Evolutionary conservation across 2,888 invertebrate species (phyloP), one percentile per base, ranked within the genome.

Genomic region (Corythucha ciliata): DNA sequence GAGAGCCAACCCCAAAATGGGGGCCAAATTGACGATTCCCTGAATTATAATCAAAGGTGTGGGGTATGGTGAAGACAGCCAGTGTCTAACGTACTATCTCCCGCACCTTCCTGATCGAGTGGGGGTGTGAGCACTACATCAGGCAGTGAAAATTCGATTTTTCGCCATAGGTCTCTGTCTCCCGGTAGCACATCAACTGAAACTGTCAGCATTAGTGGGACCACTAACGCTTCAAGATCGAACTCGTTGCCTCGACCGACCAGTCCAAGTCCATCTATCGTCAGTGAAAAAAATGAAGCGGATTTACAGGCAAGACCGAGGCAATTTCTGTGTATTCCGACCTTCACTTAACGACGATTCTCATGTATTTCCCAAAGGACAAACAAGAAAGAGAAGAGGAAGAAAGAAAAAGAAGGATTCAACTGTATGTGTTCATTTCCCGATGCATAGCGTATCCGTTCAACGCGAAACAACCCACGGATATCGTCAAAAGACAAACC

Each of bases 401-500:
- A 66, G 93, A 96, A 64, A 80, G 94, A 58, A 96, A 96, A 68
- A 80, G 84, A 56, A 80, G 91, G 55, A 80, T 98, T 53, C 98
- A 98, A 68, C 73, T 98, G 33, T 98, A 98, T 72, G 97, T 99
- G 59, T 98, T 98, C 70, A 90, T 98, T 59, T 92, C 96, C 59
- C 78, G 97, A 67, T 94, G 96, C 71, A 82, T 96, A 65, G 92
- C 98, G 6, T 97, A 98, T 73, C 97, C 97, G 6, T 98, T 98
- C 74, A 99, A 97, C 72, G 94, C 96, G 10, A 98, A 98, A 71
- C 97, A 97, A 68, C 93, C 94, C 1, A 94, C 93, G 6, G 98
- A 99, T 69, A 92, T 97, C 93, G 92, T 92, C 2, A 77, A 88
- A 64, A 75, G 97, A 57, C 93, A 94, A 68, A 84, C 88, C 50